Base-by-base conservation (phyloP, 2,113 vertebrate genomes). In the Astatoreochromis straeleni region DNA sequence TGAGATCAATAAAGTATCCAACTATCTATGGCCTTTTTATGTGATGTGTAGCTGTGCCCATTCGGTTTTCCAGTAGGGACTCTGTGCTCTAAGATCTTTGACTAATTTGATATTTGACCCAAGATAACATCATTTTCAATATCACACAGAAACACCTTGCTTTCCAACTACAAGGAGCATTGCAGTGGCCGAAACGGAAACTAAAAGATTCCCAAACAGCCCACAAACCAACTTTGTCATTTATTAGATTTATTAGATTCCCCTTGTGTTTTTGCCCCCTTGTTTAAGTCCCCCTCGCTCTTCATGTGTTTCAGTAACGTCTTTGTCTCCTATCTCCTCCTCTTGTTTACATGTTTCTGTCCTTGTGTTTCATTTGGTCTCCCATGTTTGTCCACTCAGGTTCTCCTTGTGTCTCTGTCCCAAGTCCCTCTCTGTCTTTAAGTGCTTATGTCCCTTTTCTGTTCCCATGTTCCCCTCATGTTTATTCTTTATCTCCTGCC, bases 71-170 rank as follows among this genome's bases (percentile, higher is more conserved):
- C 33, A 38, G 33, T 65, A 38, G 33, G 9, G 33, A 65, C 33
- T 38, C 0, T 65, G 33, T 0, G 0, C 19, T 65, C 33, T 68
- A 21, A 68, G 11, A 68, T 38, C 33, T 35, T 65, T 65, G 1
- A 65, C 9, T 38, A 3, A 65, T 35, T 65, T 35, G 31, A 58
- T 17, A 65, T 38, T 21, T 68, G 60, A 38, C 60, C 33, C 2
- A 68, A 65, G 60, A 38, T 65, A 38, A n/a, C 10, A 65, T 12
- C 3, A 33, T 6, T 12, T 63, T 63, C 31, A 65, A 12, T 12
- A 65, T 38, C 7, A 65, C 2, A 38, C 29, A 21, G 33, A n/a
- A n/a, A 35, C 31, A 35, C 58, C 6, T 63, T 63, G 9, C 9
- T 63, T 35, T n/a, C 9, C 58, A 63, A 35, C 29, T 35, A 11